Percentiles rank a stretch among this genome's conserved stretches.
Conservation (phyloP, 2,888 invertebrate genomes). For the Endotricha flammealis region DNA sequence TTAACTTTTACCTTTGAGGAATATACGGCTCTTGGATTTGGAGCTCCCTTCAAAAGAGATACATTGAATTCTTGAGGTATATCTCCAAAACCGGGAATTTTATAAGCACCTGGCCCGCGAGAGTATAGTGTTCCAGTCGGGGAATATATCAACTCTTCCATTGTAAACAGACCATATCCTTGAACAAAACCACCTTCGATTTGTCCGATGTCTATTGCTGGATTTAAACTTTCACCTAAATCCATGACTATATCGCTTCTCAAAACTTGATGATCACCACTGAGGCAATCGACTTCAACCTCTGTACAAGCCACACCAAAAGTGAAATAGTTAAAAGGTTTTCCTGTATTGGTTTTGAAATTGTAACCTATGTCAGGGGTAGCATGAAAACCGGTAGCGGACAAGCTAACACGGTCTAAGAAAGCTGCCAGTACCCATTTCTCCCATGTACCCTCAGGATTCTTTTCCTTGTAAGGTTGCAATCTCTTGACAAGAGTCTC, state of each 20-base stretch:
- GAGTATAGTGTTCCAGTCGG: slow-evolving; percentile 89
- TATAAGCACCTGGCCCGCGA: slow-evolving; percentile 95
- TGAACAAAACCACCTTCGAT: slow-evolving; percentile 97
- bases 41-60: slow-evolving; percentile 91
- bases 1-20: slow-evolving; percentile 91
- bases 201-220: slow-evolving; percentile 97
- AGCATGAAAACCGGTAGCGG: slow-evolving; percentile 89
- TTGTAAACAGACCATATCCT: slow-evolving; percentile 94
- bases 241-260: slow-evolving; percentile 98
- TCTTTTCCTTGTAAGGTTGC: slow-evolving; percentile 83
- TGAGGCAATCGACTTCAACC: slow-evolving; percentile 95
- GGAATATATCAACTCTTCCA: slow-evolving; percentile 93
- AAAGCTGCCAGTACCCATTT: slow-evolving; percentile 89
- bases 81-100: slow-evolving; percentile 94
- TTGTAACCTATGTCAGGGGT: slow-evolving; percentile 86
- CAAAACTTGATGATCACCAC: slow-evolving; percentile 94
- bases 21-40: slow-evolving; percentile 94
- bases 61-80: slow-evolving; percentile 96
- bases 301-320: slow-evolving; percentile 92
- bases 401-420: slow-evolving; percentile 85
- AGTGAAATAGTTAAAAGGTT: slow-evolving; percentile 89
- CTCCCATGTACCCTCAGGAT: slow-evolving; percentile 90
- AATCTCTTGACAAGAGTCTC: slow-evolving; percentile 84
- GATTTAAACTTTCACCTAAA: slow-evolving; percentile 95
- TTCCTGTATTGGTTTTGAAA: slow-evolving; percentile 83